Conservation (phyloP, 53 echinoderm and acorn worm genomes). For the Stichopus horrens region DNA sequence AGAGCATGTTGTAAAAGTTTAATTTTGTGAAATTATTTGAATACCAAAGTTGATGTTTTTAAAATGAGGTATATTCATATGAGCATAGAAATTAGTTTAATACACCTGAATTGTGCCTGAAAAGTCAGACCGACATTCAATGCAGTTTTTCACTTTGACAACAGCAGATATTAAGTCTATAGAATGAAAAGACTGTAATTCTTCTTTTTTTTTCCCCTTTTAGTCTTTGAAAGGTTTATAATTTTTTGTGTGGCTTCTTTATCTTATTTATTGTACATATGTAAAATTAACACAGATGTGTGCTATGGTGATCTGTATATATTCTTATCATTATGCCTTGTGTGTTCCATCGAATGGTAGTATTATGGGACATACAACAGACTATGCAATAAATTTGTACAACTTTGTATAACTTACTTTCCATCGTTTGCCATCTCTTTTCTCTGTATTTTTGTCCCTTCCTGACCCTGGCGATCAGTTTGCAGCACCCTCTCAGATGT, state of each 20-base stretch:
- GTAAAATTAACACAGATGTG: not conserved
- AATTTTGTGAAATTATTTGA: too few species aligned
- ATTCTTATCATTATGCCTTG: constrained; percentile 27
- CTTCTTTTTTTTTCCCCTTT: not conserved
- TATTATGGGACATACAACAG: not conserved
- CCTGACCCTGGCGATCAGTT: not conserved
- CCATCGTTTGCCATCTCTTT: not conserved
- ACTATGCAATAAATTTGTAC: constrained; percentile 44
- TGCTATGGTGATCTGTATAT: constrained; percentile 36
- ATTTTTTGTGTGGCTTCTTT: not conserved
- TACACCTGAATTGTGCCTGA: not conserved
- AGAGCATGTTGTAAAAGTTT: too few species aligned
- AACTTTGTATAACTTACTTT: constrained; percentile 8
- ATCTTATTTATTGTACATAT: constrained; percentile 33
- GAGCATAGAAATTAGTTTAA: too few species aligned
- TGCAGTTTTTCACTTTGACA: not conserved
- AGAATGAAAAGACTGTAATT: not conserved
- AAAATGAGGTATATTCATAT: too few species aligned
- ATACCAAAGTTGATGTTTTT: too few species aligned
- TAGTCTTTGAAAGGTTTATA: not conserved
- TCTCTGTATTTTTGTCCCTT: not conserved
- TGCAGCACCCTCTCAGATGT: too few species aligned
- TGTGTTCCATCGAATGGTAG: not conserved
- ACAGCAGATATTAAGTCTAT: not conserved
- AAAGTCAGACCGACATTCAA: not conserved